Percentiles rank a stretch among this genome's conserved stretches.
These are phyloP conservation scores for Herminia tarsipennalis DNA, from an alignment of 2,888 invertebrate species.

Conservation along the genomic window DNA sequence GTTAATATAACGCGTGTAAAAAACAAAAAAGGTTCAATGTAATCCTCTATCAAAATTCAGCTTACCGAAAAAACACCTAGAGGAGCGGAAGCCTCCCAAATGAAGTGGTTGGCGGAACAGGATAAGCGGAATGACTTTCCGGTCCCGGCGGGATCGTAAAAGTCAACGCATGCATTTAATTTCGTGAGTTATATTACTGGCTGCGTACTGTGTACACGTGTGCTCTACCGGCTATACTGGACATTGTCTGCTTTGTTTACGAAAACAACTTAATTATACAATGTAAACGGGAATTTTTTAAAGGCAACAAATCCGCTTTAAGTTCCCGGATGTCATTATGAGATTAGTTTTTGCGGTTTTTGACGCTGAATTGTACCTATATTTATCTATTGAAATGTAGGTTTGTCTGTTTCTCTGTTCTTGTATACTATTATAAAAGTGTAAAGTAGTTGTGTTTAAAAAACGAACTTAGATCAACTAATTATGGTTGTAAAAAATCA, in stretches of 20 bases:
- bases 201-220: constrained; percentile 18
- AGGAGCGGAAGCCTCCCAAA: constrained; percentile 52
- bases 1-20: constrained; percentile 4
- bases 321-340: constrained; percentile 18
- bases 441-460: too few relatives aligned
- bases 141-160: constrained; percentile 69
- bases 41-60: constrained; percentile 57
- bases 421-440: too few relatives aligned
- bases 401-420: too few relatives aligned
- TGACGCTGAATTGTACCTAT: neutral
- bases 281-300: constrained; percentile 33
- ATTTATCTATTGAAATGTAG: too few relatives aligned
- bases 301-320: constrained; percentile 32
- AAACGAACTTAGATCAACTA: too few relatives aligned
- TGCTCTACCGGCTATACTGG: constrained; percentile 25
- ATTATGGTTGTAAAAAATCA: too few relatives aligned
- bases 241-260: constrained; percentile 17
- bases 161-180: constrained; percentile 78
- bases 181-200: constrained; percentile 61
- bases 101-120: constrained; percentile 64
- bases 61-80: constrained; percentile 59
- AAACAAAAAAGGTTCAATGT: constrained; percentile 30
- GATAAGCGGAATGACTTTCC: constrained; percentile 72
- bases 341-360: neutral
- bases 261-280: constrained; percentile 41